Evolutionary conservation across 2,113 vertebrate genomes (phyloP).

Genomic region (Thamnaconus septentrionalis): DNA sequence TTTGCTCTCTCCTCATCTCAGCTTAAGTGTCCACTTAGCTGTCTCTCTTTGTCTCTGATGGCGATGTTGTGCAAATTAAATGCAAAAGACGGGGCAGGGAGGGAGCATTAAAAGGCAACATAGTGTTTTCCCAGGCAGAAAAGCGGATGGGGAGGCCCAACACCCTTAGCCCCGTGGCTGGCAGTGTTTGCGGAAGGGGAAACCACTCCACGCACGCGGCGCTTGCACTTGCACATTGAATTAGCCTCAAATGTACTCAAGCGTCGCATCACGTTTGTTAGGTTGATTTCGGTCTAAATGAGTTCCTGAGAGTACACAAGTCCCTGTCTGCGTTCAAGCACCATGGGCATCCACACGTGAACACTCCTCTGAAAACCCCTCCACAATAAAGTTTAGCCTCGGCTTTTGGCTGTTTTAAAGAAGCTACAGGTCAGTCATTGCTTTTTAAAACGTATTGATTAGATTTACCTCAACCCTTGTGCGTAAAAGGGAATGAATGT

Average conservation of each 20-base stretch:
- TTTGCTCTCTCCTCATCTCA: conserved; percentile 15
- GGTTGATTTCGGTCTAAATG: conserved; percentile 84
- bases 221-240: conserved; percentile 85
- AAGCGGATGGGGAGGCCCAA: conserved; percentile 65
- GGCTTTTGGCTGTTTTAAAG: conserved; percentile 73
- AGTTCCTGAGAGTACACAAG: conserved; percentile 67
- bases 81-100: conserved; percentile 25
- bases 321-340: conserved; percentile 19
- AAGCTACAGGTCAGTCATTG: conserved; percentile 72
- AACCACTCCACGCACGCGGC: conserved; percentile 76
- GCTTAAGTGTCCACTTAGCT: conserved; percentile 54
- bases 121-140: conserved; percentile 60
- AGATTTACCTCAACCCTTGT: conserved; percentile 50
- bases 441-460: conserved; percentile 68
- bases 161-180: conserved; percentile 80
- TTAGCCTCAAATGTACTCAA: conserved; percentile 89
- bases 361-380: conserved; percentile 6
- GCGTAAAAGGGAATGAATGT: not conserved
- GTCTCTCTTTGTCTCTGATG: conserved; percentile 52
- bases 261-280: conserved; percentile 90
- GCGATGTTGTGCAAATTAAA: conserved; percentile 64
- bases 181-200: conserved; percentile 80
- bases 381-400: conserved; percentile 59
- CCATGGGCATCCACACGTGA: conserved; percentile 9
- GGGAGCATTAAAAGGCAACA: conserved; percentile 70